Evolutionary conservation across 2,888 invertebrate species (phyloP), one percentile per base, ranked within the genome.

Genomic region (Unio delphinus): DNA sequence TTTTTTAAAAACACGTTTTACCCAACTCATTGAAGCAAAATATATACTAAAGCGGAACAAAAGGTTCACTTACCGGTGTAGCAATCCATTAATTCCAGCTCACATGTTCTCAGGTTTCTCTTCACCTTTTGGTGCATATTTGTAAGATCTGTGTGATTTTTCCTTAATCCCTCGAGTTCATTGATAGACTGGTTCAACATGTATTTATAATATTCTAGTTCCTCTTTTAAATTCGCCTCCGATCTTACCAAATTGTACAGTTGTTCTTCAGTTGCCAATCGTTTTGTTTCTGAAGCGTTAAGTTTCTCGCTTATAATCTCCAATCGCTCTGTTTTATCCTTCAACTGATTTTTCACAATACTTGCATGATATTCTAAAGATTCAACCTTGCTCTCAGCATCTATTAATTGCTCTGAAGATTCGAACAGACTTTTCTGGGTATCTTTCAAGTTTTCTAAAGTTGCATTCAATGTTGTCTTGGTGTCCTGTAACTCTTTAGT

Each of bases 311-410:
- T 65, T 18, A 78, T 77, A 20, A 78, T 74, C 18, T 78, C 68
- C 28, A 84, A 74, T 55, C 77, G 70, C 66, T 81, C 82, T 15
- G 78, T 73, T 61, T 80, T 80, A 61, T 81, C 81, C 68, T 85
- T 84, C 54, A 86, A 66, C 64, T 84, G 79, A 65, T 83, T 86
- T 77, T 84, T 85, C 61, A 85, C 65, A 26, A 85, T 79, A n/a
- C 80, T 81, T 34, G 76, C 73, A 68, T 85, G 84, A 26, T 80
- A 77, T 61, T 80, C 80, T 68, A 86, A 58, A 45, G 73, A 59
- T 0, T 78, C 72, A 17, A 82, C 75, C 63, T 82, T 79, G 60
- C 82, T 80, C 67, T 86, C 84, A 11, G 81, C 76, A 56, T 74
- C 68, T 8, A 81, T 75, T 5, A 86, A 71, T 23, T 84, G 78